phyloP scores from a whole-genome alignment of 2,888 invertebrate species.

The Polydrusus tereticollis region DNA sequence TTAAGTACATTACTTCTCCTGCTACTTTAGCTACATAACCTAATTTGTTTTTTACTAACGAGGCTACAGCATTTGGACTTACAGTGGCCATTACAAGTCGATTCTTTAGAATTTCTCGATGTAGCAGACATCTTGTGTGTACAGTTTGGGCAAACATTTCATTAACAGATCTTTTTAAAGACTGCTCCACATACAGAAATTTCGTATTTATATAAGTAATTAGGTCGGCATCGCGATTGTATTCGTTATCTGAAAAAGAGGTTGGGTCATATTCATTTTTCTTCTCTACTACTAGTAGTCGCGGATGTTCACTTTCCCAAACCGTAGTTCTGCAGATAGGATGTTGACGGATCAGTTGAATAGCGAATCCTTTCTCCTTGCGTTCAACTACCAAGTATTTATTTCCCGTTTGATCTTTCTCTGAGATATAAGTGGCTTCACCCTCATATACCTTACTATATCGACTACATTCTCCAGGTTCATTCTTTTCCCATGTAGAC shows the following conservation, averaged over 20 bases:
- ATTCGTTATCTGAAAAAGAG: not conserved
- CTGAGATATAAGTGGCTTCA: not conserved
- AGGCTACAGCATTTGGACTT: slow-evolving; percentile 14
- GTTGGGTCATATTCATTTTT: not conserved
- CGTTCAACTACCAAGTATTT: not conserved
- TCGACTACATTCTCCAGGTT: not conserved
- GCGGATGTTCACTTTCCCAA: slow-evolving; percentile 7
- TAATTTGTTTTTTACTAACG: not conserved
- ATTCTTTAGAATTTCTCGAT: slow-evolving; percentile 19
- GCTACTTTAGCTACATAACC: no score
- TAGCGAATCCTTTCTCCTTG: not conserved
- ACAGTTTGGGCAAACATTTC: not conserved
- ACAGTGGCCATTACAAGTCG: slow-evolving; percentile 8
- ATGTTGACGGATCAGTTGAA: not conserved
- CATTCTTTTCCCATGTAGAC: not conserved
- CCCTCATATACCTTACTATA: not conserved
- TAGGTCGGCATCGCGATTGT: not conserved
- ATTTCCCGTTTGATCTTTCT: not conserved
- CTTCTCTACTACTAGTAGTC: not conserved
- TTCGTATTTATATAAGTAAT: not conserved
- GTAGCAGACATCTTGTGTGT: slow-evolving; percentile 1
- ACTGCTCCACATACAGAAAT: no score
- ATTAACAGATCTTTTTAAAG: no score
- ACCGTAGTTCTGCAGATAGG: not conserved
- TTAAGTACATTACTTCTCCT: slow-evolving; percentile 8